Evolutionary conservation across 2,888 invertebrate genomes (phyloP).

Genomic region (Nasonovia ribisnigri): DNA sequence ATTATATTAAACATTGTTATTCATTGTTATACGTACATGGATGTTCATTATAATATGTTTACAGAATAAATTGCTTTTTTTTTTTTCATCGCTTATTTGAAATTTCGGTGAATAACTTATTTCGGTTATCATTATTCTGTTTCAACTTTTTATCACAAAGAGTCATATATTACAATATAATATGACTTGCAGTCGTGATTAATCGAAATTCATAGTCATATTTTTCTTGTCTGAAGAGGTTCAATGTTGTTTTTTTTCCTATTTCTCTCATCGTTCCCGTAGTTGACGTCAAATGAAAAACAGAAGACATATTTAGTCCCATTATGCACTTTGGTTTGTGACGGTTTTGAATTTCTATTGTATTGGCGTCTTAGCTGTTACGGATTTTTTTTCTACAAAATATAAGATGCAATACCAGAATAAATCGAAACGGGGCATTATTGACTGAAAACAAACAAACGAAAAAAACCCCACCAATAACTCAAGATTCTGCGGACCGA

Average conservation of each 20-base stretch:
- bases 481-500: not conserved
- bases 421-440: not conserved
- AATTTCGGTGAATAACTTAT: not conserved
- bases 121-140: not conserved
- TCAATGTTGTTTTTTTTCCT: not conserved
- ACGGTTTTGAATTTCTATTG: not conserved
- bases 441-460: not conserved
- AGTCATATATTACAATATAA: not conserved
- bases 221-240: not conserved
- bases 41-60: not conserved
- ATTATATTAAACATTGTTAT: not conserved
- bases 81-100: not conserved
- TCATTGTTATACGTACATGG: not conserved
- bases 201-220: not conserved
- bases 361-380: not conserved
- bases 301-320: conserved; percentile 9
- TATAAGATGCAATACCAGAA: not conserved
- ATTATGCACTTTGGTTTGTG: conserved; percentile 9
- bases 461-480: not conserved
- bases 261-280: not conserved
- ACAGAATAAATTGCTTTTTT: not conserved
- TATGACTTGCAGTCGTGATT: not conserved
- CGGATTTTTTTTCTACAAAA: not conserved
- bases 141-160: not conserved
- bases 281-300: not conserved